Conservation (phyloP, 2,888 invertebrate genomes). For the Alviniconcha strummeri region DNA sequence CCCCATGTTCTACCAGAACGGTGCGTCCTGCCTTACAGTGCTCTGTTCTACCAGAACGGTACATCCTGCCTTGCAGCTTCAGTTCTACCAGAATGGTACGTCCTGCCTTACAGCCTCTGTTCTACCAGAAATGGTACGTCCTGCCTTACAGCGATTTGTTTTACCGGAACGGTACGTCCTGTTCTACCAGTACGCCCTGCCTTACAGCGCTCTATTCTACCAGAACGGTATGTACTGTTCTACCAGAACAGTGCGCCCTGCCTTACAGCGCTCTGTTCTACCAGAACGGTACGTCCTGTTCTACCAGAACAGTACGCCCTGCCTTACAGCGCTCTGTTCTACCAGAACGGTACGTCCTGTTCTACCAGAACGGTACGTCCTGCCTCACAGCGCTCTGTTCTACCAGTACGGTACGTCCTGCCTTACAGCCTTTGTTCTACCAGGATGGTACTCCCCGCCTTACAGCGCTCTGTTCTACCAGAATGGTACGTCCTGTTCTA, state of each 20-base stretch:
- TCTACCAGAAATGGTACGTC: too few species aligned
- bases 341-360: background rate
- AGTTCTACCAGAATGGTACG: background rate
- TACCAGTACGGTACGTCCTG: background rate
- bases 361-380: background rate
- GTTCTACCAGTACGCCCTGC: background rate
- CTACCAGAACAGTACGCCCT: background rate
- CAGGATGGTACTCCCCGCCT: too few species aligned
- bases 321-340: background rate
- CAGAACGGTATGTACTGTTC: background rate
- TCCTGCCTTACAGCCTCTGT: background rate
- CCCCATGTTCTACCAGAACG: background rate
- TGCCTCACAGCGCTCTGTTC: background rate
- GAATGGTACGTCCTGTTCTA: background rate
- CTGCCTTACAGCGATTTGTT: too few species aligned
- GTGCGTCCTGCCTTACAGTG: background rate
- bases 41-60: background rate
- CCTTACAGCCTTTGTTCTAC: background rate
- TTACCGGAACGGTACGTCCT: background rate
- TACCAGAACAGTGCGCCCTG: too few species aligned
- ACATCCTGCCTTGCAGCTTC: background rate
- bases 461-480: constrained; percentile 18
- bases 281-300: too few species aligned
- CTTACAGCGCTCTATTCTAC: background rate
- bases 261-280: too few species aligned